Percentiles rank a stretch among this genome's conserved stretches.
phyloP scores from a whole-genome alignment of 2,113 vertebrate genomes.

The Phodopus roborovskii region DNA sequence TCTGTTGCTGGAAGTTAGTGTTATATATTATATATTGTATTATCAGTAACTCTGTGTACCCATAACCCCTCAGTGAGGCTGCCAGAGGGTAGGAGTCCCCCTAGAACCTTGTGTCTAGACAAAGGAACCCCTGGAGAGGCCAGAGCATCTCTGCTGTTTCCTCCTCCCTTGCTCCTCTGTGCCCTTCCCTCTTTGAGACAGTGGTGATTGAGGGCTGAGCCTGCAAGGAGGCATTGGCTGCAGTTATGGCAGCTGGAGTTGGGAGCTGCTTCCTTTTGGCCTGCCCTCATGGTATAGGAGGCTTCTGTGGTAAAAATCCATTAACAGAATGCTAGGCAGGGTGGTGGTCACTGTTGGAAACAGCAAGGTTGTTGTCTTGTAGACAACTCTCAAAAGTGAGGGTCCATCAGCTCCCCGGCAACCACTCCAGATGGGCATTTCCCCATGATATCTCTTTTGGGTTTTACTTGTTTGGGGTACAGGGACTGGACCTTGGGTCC shows the following conservation, averaged over 20 bases:
- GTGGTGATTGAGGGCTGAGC: too few species aligned
- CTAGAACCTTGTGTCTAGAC: neutral
- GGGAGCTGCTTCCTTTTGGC: neutral
- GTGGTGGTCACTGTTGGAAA: neutral
- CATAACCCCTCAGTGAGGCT: neutral
- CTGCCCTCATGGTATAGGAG: fast-evolving
- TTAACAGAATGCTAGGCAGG: neutral
- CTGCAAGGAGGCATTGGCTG: too few species aligned
- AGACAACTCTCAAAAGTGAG: neutral
- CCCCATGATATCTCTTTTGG: neutral
- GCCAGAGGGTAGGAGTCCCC: neutral
- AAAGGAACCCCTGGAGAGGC: neutral
- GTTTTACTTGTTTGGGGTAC: neutral
- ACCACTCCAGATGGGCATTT: neutral
- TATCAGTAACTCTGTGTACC: neutral
- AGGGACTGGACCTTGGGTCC: neutral
- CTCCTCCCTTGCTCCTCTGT: too few species aligned
- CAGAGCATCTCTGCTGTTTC: neutral
- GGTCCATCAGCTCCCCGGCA: neutral
- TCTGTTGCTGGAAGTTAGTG: slow-evolving; percentile 7
- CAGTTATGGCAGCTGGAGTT: neutral
- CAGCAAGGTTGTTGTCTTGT: neutral
- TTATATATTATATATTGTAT: neutral
- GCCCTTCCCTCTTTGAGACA: neutral
- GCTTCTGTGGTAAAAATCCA: neutral